Base-by-base conservation (phyloP, 2,888 invertebrate genomes). In the Sabatieria punctata region DNA sequence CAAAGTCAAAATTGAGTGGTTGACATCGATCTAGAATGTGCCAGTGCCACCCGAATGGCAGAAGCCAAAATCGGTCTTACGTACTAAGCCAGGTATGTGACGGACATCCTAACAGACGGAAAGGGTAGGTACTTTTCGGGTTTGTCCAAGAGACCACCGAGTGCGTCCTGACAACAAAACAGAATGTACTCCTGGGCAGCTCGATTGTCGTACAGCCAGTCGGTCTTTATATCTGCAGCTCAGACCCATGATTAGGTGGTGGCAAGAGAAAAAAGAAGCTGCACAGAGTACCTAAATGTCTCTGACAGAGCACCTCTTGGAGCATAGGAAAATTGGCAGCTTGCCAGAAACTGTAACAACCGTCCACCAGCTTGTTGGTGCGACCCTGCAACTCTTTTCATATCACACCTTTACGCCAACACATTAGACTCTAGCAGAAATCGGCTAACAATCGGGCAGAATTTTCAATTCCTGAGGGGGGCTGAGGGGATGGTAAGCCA, bases 271-370 rank as follows among this genome's bases (percentile, higher is more conserved):
- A n/a, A n/a, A n/a, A n/a, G n/a, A n/a, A n/a, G n/a, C n/a, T n/a
- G n/a, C n/a, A n/a, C n/a, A n/a, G n/a, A n/a, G n/a, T n/a, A n/a
- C n/a, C n/a, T n/a, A n/a, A n/a, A n/a, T n/a, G n/a, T n/a, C n/a
- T n/a, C n/a, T n/a, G n/a, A n/a, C n/a, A n/a, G n/a, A n/a, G n/a
- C n/a, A 83, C 73, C 49, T 78, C 77, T 65, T 86, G 82, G 38
- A 91, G 74, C 39, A 93, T 75, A 21, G 88, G 85, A 65, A 93
- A 82, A 39, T 80, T 77, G 43, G 84, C 91, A 25, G 89, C 91
- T 70, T 89, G 89, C 97, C 97, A 99, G 71, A 93, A 99, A 0
- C 91, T 91, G 67, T 97, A 97, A 68, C 97, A 97, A 2, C 85
- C 85, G 73, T 97, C 97, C 0, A 99, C 95, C 53, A 97, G 73